Conservation (phyloP, 1,140 invertebrate species). For the Caligus rogercresseyi region DNA sequence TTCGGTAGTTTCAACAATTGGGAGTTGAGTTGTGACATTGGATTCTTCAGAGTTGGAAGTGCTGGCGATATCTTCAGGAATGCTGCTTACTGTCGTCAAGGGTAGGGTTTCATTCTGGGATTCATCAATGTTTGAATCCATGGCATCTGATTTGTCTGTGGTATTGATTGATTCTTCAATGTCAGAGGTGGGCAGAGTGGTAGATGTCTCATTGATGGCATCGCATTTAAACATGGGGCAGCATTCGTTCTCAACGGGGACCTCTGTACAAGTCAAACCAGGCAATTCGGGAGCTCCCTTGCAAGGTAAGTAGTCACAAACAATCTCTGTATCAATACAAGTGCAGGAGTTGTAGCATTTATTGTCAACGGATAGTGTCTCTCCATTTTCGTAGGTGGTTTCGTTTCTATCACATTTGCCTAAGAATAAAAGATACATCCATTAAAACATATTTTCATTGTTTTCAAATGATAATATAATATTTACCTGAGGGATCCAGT, state of each 20-base stretch:
- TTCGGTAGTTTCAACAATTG: too few species aligned
- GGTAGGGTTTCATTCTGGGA: too few species aligned
- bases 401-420: slow-evolving; percentile 16
- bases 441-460: not conserved
- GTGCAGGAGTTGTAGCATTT: slow-evolving; percentile 21
- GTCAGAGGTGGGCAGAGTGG: slow-evolving; percentile 15
- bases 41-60: too few species aligned
- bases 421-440: not conserved
- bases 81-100: too few species aligned
- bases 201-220: slow-evolving; percentile 26
- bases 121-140: too few species aligned
- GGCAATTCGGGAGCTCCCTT: slow-evolving; percentile 19
- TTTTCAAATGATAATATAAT: not conserved
- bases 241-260: slow-evolving; percentile 21
- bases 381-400: slow-evolving; percentile 20
- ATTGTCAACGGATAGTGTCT: slow-evolving; percentile 8
- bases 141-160: slow-evolving; percentile 5
- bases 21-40: too few species aligned
- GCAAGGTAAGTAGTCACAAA: slow-evolving; percentile 21
- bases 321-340: slow-evolving; percentile 20
- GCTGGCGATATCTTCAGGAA: too few species aligned
- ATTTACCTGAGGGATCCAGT: slow-evolving; percentile 6
- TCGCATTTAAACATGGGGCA: slow-evolving; percentile 22
- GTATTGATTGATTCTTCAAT: not conserved
- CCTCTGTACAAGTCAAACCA: slow-evolving; percentile 21